Evolutionary conservation across 2,113 vertebrate species (phyloP), one percentile per base, ranked within the genome.

Genomic region (Bagarius yarrelli): DNA sequence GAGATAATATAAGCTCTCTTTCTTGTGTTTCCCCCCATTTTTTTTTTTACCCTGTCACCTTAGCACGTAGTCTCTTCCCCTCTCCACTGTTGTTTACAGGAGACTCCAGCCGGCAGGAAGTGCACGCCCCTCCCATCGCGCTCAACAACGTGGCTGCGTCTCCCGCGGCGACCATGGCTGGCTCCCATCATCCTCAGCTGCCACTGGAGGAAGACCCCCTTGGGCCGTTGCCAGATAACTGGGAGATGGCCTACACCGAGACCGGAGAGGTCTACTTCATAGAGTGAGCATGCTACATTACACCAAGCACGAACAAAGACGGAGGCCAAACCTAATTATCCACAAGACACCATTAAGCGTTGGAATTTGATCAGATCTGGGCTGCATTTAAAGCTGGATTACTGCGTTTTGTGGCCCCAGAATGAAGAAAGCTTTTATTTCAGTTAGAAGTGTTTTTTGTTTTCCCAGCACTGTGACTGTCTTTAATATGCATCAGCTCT

Each of bases 171-270:
- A 94, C 85, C 94, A 95, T 79, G 95, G 95, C 72, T 94, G 96
- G 89, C 95, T 96, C 89, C 95, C 96, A 94, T 94, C 95, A 91
- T 93, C 94, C 87, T 92, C 95, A 30, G 44, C 77, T 78, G 3
- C 83, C 83, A 12, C 64, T 74, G 4, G 83, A 86, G 64, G 95
- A 96, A 91, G 96, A 98, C 88, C 94, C 92, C 69, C 92, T 97
- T 90, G 97, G 97, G 87, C 95, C 95, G 85, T 93, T 99, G 93
- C 97, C 97, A 8, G 96, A 98, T 61, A 98, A 99, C 95, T 99
- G 96, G 97, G 97, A 99, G 94, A 99, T 98, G 96, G 97, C 97
- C 90, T 99, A 97, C 93, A 99, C 97, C 0, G 97, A 99, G 93
- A 98, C 93, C 0, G 97, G 97, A 92, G 97, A 99, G 93, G 96